phyloP scores from a whole-genome alignment of 2,888 invertebrate genomes.

The Hedychridium roseum region DNA sequence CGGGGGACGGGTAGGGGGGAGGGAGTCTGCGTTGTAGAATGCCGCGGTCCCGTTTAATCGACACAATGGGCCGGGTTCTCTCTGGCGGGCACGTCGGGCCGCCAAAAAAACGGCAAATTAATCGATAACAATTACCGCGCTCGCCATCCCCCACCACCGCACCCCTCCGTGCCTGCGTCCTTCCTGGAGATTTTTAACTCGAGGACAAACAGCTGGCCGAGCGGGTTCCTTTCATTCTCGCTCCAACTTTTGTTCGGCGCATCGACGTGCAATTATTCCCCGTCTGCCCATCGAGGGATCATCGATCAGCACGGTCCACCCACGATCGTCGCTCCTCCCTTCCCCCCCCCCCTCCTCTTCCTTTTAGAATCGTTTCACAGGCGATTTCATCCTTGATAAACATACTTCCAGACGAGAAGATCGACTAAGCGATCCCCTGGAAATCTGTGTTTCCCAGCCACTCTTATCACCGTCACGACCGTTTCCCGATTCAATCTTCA shows the following conservation, averaged over 20 bases:
- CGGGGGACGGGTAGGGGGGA: background rate
- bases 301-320: conserved; percentile 31
- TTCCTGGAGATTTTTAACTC: background rate
- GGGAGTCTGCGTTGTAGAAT: background rate
- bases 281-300: conserved; percentile 13
- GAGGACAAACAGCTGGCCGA: background rate
- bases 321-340: conserved; percentile 17
- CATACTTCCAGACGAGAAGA: too few relatives aligned
- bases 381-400: too few relatives aligned
- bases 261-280: conserved; percentile 13
- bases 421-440: too few relatives aligned
- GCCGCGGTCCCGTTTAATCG: conserved; percentile 26
- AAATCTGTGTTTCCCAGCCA: too few relatives aligned
- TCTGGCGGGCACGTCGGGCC: conserved; percentile 7
- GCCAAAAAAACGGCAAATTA: background rate
- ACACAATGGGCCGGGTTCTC: conserved; percentile 11
- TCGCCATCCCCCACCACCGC: conserved; percentile 2
- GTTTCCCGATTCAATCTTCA: too few relatives aligned
- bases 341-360: background rate
- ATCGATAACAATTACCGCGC: too few relatives aligned
- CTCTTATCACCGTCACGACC: too few relatives aligned
- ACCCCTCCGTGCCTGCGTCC: conserved; percentile 4
- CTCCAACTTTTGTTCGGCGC: conserved; percentile 6
- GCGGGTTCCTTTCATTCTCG: background rate
- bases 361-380: too few relatives aligned